Conservation (phyloP, 1,140 invertebrate species). For the Aphaenogaster rudis region DNA sequence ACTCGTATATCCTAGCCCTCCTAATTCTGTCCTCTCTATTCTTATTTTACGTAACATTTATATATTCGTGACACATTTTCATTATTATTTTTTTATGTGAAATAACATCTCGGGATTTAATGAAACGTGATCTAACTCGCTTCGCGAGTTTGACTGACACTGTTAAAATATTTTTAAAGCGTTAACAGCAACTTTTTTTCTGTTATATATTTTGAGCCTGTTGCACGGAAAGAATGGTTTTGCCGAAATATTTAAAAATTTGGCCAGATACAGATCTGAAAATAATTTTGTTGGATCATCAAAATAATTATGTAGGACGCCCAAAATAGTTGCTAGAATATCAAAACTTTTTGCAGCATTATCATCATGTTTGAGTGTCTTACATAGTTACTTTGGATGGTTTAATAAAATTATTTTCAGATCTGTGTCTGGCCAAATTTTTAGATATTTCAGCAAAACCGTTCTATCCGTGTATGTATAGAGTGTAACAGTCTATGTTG, state of each 20-base stretch:
- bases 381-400: too few relatives aligned
- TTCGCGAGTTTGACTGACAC: neutral
- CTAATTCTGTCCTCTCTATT: neutral
- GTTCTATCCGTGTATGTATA: neutral
- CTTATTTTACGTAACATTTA: neutral
- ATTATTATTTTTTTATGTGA: slow-evolving; percentile 1
- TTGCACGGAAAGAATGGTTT: too few relatives aligned
- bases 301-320: too few relatives aligned
- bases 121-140: neutral
- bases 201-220: neutral
- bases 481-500: neutral
- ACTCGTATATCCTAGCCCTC: neutral
- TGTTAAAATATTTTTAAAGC: slow-evolving; percentile 16
- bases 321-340: too few relatives aligned
- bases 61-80: neutral
- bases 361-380: too few relatives aligned
- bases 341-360: too few relatives aligned
- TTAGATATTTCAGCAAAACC: too few relatives aligned
- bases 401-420: too few relatives aligned
- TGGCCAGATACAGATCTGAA: too few relatives aligned
- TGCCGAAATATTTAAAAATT: too few relatives aligned
- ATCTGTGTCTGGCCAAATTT: too few relatives aligned
- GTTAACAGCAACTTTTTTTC: neutral
- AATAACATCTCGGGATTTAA: neutral
- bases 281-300: too few relatives aligned